Evolutionary conservation across 1,140 invertebrate genomes (phyloP).

Genomic region (Leptoteleia sp.): DNA sequence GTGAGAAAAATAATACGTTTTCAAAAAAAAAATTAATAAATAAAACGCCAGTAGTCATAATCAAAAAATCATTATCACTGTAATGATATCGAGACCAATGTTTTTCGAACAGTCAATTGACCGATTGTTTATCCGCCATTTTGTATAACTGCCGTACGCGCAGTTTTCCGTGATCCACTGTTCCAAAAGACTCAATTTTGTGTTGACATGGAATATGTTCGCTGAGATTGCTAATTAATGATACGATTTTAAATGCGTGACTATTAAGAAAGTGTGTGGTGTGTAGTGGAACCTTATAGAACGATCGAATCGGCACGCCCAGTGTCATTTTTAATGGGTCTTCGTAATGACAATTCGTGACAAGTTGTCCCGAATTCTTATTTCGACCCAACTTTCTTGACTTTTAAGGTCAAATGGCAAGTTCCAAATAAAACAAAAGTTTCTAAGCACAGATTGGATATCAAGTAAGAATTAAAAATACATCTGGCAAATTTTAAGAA

Average conservation of each 20-base stretch:
- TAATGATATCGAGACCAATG: constrained; percentile 33
- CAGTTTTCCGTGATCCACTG: constrained; percentile 71
- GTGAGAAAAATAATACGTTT: too few species aligned
- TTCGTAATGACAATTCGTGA: constrained; percentile 72
- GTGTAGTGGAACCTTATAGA: background rate
- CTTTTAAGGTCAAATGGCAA: constrained; percentile 76
- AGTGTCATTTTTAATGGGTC: constrained; percentile 47
- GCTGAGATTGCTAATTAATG: constrained; percentile 22
- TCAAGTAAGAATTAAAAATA: constrained; percentile 41
- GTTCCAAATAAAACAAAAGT: constrained; percentile 70
- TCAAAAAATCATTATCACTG: too few species aligned
- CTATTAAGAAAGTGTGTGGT: background rate
- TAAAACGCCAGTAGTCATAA: too few species aligned
- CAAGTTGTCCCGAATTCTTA: constrained; percentile 68
- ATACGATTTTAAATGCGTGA: background rate
- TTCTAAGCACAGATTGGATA: constrained; percentile 54
- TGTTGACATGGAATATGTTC: constrained; percentile 63
- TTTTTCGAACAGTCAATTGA: constrained; percentile 50
- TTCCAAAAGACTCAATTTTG: constrained; percentile 35
- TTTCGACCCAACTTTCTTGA: constrained; percentile 75
- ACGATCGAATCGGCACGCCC: background rate
- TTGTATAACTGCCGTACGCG: constrained; percentile 78
- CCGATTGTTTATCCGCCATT: constrained; percentile 80
- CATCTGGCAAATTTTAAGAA: background rate
- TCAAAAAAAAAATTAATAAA: too few species aligned